Base-by-base conservation (phyloP, 2,888 invertebrate species). In the Mongoloraphidia duomilia region DNA sequence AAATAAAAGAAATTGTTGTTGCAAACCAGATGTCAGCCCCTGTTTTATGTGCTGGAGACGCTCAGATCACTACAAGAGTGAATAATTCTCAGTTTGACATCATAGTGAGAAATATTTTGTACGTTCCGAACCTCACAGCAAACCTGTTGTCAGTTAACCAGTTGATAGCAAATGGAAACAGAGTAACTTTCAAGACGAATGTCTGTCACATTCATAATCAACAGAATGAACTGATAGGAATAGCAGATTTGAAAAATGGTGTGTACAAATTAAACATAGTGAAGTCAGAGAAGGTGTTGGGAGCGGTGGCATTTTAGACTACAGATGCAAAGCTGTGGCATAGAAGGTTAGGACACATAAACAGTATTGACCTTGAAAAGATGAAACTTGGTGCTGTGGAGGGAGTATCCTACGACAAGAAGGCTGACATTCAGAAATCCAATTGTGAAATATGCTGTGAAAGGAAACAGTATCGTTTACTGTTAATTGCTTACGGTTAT, bases 381-480 rank as follows among this genome's bases (percentile, higher is more conserved):
- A 44, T 44, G 44, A 44, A 33, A 9, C 8, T 8, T 40, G 12
- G n/a, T n/a, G 44, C 13, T 9, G 44, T 44, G 34, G 34, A 44
- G 4, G 34, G 44, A n/a, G 6, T 44, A 44, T 17, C 37, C 33
- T 52, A 49, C 45, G 44, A 48, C 41, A 49, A 53, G 10, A 53
- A 41, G 37, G 42, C 39, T 44, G n/a, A 51, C 46, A 8, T 54
- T 52, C 42, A 44, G 37, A 52, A 51, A 10, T 53, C 56, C 36
- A 41, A 41, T 10, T 58, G 56, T 50, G 34, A 45, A n/a, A 39
- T 49, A 9, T 56, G 58, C 44, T 55, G 49, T 57, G 59, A 60
- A 49, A 60, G 56, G 0, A 61, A 61, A 47, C 59, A 61, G 42
- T 10, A 46, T 3, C 52, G 61, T 14, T 54, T 59, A 39, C 59